Evolutionary conservation across 1,140 invertebrate genomes (phyloP).

Genomic region (Cotesia glomerata): DNA sequence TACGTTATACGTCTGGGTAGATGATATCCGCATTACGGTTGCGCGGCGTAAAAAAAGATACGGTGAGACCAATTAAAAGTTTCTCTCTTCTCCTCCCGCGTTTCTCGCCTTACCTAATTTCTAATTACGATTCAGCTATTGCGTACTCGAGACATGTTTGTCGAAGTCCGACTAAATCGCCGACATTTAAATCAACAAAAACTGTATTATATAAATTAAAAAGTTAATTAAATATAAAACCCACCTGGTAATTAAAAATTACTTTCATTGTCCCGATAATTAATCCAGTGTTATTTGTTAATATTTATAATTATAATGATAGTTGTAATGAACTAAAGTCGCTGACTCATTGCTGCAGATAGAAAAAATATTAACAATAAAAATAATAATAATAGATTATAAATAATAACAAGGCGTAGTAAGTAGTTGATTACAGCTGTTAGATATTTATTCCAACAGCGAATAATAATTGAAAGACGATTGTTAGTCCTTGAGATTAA

Average conservation of each 20-base stretch:
- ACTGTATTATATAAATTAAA: conserved; percentile 2
- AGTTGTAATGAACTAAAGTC: too few relatives aligned
- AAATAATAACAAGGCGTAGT: background rate
- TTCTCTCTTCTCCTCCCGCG: conserved; percentile 17
- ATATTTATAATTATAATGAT: too few relatives aligned
- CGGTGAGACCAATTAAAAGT: conserved; percentile 31
- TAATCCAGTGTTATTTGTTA: too few relatives aligned
- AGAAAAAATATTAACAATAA: background rate
- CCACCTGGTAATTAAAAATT: background rate
- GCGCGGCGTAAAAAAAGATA: background rate
- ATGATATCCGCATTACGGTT: conserved; percentile 23
- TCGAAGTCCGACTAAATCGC: background rate
- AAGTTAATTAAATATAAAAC: background rate
- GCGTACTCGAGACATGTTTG: conserved; percentile 10
- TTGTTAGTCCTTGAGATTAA: conserved; percentile 34
- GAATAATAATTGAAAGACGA: conserved; percentile 35
- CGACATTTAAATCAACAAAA: conserved; percentile 9
- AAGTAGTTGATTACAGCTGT: background rate
- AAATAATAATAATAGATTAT: background rate
- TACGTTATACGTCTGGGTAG: conserved; percentile 2
- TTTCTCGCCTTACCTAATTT: conserved; percentile 35
- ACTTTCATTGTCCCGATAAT: background rate
- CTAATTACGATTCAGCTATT: conserved; percentile 34
- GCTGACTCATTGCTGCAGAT: background rate
- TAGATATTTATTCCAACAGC: conserved; percentile 8